Evolutionary conservation across 2,797 vertebrate species (phyloP), one percentile per base, ranked within the genome.

Genomic region (Poeciliopsis paucimaculata): DNA sequence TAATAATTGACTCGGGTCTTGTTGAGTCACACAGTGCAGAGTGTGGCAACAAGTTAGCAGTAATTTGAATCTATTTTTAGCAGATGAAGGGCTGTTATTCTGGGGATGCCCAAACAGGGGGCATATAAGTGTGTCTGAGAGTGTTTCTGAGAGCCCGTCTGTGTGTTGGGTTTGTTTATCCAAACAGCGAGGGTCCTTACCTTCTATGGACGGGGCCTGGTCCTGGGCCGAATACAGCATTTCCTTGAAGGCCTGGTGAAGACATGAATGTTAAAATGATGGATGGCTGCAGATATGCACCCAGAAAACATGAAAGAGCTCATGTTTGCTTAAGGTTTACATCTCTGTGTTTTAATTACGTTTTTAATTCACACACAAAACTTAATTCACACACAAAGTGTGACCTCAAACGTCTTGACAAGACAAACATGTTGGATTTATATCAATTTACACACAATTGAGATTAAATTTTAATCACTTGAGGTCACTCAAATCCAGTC

Each of bases 191-290:
- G 81, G 87, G 83, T 91, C 77, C 93, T 97, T 97, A 99, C 98
- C 98, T 97, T 99, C 98, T 95, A 97, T 95, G 93, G 98, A 98
- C 39, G 98, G 98, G 81, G 98, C 98, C 93, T 99, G 98, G 94
- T 99, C 98, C 95, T 99, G 98, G 90, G 98, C 97, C 36, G 98
- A 97, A 93, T 99, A 99, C 72, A 99, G 94, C 98, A 99, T 98
- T 88, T 99, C 98, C 92, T 99, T 99, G 95, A 99, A 97, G 77
- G 98, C 98, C 98, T 99, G 88, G 41, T 46, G 78, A 83, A 55
- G 45, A 80, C 84, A 85, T n/a, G 16, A 92, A 83, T 78, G 34
- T 43, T 20, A 82, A 41, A 68, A 83, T 39, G 1, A 84, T 43
- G 2, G 86, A 23, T 39, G 0, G 62, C 39, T 64, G 34, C 34